phyloP scores from a whole-genome alignment of 2,113 vertebrate genomes.

The Clarias batrachus region DNA sequence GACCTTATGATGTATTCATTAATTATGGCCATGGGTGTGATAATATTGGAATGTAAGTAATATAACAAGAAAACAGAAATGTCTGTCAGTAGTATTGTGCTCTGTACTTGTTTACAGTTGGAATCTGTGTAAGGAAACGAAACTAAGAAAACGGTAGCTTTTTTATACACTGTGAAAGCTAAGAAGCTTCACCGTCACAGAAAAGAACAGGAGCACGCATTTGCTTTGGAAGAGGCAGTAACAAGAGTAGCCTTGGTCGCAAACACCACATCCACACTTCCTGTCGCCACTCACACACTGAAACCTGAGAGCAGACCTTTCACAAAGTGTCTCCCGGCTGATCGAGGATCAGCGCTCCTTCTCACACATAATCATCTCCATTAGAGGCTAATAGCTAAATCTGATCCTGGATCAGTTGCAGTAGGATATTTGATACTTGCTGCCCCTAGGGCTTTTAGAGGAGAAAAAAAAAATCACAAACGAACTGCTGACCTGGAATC shows the following conservation, averaged over 20 bases:
- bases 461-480: not conserved
- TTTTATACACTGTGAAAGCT: not conserved
- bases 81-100: not conserved
- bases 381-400: not conserved
- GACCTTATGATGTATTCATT: not conserved
- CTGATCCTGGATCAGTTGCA: slow-evolving; percentile 29
- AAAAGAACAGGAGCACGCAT: not conserved
- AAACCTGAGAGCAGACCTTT: slow-evolving; percentile 34
- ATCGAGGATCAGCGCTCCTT: slow-evolving; percentile 3
- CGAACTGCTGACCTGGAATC: slow-evolving; percentile 7
- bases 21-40: not conserved
- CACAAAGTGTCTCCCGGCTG: slow-evolving; percentile 30
- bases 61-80: not conserved
- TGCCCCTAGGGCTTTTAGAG: not conserved
- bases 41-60: not conserved
- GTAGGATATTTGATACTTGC: slow-evolving; percentile 3
- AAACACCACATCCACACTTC: slow-evolving; percentile 30
- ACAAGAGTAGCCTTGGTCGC: slow-evolving; percentile 26
- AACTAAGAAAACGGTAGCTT: not conserved
- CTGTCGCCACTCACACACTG: slow-evolving; percentile 39
- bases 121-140: not conserved
- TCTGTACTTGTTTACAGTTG: not conserved
- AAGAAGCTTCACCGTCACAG: not conserved
- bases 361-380: not conserved
- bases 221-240: slow-evolving; percentile 16